A percentile compares a stretch with the other conserved stretches of the same genome.
Conservation (phyloP, 2,113 vertebrate genomes). For the Eleginops maclovinus region DNA sequence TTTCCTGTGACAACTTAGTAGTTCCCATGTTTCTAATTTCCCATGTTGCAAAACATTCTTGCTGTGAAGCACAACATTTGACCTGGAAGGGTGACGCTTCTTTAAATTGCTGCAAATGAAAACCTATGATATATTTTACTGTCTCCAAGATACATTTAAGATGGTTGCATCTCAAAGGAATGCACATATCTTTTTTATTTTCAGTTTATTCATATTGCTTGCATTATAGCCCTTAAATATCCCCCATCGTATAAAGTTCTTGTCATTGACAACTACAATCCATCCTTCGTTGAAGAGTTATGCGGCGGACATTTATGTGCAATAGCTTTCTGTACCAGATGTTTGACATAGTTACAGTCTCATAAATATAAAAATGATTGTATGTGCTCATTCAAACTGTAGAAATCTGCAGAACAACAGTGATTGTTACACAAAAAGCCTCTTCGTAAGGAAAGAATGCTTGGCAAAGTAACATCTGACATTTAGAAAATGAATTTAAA, state of each 20-base stretch:
- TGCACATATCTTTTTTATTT: background rate
- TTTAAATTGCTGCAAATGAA: background rate
- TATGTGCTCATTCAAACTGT: background rate
- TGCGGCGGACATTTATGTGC: background rate
- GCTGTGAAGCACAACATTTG: background rate
- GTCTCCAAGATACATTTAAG: background rate
- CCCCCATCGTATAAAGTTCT: background rate
- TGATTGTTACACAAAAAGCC: background rate
- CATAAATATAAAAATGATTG: background rate
- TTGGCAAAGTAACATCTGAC: background rate
- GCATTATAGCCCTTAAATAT: background rate
- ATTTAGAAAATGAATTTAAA: background rate
- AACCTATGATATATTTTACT: background rate
- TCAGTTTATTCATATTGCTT: background rate
- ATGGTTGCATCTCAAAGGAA: background rate
- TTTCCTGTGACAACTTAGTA: slow-evolving; percentile 55
- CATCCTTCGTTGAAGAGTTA: background rate
- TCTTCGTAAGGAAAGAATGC: background rate
- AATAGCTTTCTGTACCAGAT: background rate
- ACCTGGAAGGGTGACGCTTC: background rate
- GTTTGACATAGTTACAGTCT: background rate
- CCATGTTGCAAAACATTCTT: background rate
- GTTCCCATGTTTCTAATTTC: slow-evolving; percentile 54
- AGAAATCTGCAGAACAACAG: background rate
- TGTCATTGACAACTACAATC: background rate